Evolutionary conservation across 2,113 vertebrate genomes (phyloP), one percentile per base, ranked within the genome.

Genomic region (Calypte anna): DNA sequence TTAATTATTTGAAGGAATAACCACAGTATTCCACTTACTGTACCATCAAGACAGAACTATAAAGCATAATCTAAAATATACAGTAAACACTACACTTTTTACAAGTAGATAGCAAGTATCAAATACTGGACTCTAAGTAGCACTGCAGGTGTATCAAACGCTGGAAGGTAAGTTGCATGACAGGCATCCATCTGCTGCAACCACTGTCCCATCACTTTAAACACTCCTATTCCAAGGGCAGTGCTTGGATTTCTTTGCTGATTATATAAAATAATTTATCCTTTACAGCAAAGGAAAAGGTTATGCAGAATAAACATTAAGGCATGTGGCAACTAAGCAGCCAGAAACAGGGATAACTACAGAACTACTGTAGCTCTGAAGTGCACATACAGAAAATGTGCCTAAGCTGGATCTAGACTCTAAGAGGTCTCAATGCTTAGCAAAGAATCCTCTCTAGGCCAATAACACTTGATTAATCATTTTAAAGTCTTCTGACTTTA

Each of bases 381-480:
- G 48, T 5, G 9, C 54, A 68, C 20, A 10, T 15, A 85, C 27
- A 92, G 69, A 95, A 91, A 83, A 92, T 12, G 36, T 55, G 80
- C 66, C 53, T 90, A 86, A 95, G 63, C 85, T 90, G 92, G 81
- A 86, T 84, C 4, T 6, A 93, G 91, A 27, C 63, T 94, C 63
- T 73, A 84, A 94, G 91, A 93, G 40, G 38, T 86, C 64, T 90
- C 76, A 93, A 14, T 73, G 75, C 94, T 93, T 94, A 91, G 89
- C 64, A 82, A 84, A 82, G 86, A 92, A 91, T 97, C 94, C 88
- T 93, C 90, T 62, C 81, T 88, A 96, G 92, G 87, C 74, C 86
- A 93, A 33, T 94, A 95, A 95, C 79, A 95, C 82, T 91, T 85
- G 78, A 95, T 94, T 96, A 96, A 97, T 96, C 93, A 96, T 94